Conservation (phyloP, 2,797 vertebrate genomes). For the Chelidonichthys spinosus region DNA sequence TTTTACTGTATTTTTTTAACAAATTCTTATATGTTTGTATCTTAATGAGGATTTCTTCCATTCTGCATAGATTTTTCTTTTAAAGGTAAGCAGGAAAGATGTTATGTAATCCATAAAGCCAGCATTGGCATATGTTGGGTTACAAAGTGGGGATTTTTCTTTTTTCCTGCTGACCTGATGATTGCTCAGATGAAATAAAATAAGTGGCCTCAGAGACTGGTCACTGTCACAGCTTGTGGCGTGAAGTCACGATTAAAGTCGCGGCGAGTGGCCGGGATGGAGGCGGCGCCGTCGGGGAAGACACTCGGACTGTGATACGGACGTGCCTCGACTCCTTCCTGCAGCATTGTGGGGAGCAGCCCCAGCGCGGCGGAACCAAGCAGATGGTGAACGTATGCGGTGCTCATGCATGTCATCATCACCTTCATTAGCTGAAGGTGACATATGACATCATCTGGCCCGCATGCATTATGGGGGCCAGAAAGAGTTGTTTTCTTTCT, state of each 20-base stretch:
- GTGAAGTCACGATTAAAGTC: constrained; percentile 65
- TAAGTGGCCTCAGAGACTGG: constrained; percentile 49
- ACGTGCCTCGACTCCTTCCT: constrained; percentile 63
- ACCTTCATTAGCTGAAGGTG: constrained; percentile 85
- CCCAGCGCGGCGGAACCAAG: constrained; percentile 69
- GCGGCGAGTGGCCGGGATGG: constrained; percentile 65
- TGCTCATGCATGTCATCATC: constrained; percentile 81
- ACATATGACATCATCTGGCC: constrained; percentile 81
- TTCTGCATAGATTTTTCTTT: background rate
- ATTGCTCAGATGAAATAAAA: constrained; percentile 37
- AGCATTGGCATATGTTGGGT: constrained; percentile 10
- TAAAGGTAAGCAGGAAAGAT: constrained; percentile 4
- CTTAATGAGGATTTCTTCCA: background rate
- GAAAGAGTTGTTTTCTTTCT: constrained; percentile 66
- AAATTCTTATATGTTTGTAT: background rate
- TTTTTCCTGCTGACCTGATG: constrained; percentile 16
- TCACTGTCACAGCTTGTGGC: constrained; percentile 47
- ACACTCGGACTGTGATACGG: constrained; percentile 30
- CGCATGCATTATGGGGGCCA: constrained; percentile 53
- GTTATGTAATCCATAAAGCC: background rate
- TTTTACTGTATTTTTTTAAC: constrained; percentile 2
- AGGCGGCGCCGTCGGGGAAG: constrained; percentile 48
- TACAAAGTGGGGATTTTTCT: background rate
- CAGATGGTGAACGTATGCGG: constrained; percentile 82
- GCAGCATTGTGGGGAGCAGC: constrained; percentile 58